A percentile compares a stretch with the other conserved stretches of the same genome.
Conservation (phyloP, 2,888 invertebrate genomes). For the Amitus sp. region DNA sequence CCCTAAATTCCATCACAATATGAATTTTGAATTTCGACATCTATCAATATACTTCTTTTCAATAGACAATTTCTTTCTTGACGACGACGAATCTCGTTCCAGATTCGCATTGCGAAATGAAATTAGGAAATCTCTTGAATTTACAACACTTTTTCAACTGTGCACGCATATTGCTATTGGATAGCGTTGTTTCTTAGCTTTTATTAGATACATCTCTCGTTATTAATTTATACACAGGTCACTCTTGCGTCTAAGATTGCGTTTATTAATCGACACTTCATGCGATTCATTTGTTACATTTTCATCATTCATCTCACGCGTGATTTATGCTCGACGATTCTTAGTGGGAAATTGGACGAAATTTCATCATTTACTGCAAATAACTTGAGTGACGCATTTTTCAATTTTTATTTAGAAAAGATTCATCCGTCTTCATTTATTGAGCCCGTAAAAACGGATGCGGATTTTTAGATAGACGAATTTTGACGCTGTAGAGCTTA, state of each 20-base stretch:
- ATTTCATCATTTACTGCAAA: too few relatives aligned
- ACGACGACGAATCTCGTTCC: constrained; percentile 59
- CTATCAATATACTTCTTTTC: constrained; percentile 45
- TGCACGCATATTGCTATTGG: constrained; percentile 60
- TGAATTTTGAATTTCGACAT: constrained; percentile 65
- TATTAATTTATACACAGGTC: constrained; percentile 37
- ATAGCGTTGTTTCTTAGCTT: constrained; percentile 53
- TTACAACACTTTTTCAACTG: too few relatives aligned
- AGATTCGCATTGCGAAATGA: constrained; percentile 46
- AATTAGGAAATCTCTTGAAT: constrained; percentile 54
- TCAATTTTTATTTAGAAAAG: too few relatives aligned
- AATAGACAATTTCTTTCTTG: constrained; percentile 47
- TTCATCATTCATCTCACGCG: constrained; percentile 24
- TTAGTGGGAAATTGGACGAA: too few relatives aligned
- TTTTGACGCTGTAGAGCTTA: too few relatives aligned
- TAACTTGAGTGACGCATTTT: too few relatives aligned
- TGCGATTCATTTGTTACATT: constrained; percentile 28
- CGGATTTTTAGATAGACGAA: too few relatives aligned
- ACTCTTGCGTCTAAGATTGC: constrained; percentile 30
- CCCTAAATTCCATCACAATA: constrained; percentile 48
- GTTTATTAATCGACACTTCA: constrained; percentile 5
- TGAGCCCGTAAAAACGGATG: too few relatives aligned
- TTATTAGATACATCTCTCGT: constrained; percentile 35
- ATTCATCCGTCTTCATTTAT: too few relatives aligned
- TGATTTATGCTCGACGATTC: too few relatives aligned